Percentiles rank a stretch among this genome's conserved stretches.
These are phyloP conservation scores for Dolichotis patagonum DNA, from an alignment of 2,113 vertebrate genomes.

Conservation along the genomic window DNA sequence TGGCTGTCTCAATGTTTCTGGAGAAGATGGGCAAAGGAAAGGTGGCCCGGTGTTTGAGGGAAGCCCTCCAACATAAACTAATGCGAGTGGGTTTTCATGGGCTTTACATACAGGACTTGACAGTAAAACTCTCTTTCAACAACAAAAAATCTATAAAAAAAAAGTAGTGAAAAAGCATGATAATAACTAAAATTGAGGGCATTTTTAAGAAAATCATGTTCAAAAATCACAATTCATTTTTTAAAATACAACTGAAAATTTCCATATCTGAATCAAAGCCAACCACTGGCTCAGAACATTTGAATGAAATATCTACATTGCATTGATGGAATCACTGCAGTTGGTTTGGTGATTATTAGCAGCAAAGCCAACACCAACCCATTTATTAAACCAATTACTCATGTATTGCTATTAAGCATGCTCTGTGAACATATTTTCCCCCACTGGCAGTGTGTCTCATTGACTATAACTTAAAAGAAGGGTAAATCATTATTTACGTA, in stretches of 20 bases:
- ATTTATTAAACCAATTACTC: slow-evolving; percentile 68
- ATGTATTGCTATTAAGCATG: background rate
- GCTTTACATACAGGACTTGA: background rate
- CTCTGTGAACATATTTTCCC: background rate
- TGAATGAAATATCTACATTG: slow-evolving; percentile 43
- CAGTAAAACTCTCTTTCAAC: background rate
- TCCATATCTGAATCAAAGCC: slow-evolving; percentile 41
- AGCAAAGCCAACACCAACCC: background rate
- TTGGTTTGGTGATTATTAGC: slow-evolving; percentile 39
- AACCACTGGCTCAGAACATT: slow-evolving; percentile 47
- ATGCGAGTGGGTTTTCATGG: background rate
- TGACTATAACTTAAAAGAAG: slow-evolving; percentile 35
- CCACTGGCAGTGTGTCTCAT: background rate
- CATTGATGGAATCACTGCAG: slow-evolving; percentile 39
- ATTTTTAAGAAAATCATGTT: background rate
- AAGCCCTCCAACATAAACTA: background rate
- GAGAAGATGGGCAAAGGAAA: background rate
- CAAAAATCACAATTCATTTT: slow-evolving; percentile 17
- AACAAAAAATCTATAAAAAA: background rate
- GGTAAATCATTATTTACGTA: background rate
- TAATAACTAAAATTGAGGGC: background rate
- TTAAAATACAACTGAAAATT: slow-evolving; percentile 30
- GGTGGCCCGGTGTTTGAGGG: background rate
- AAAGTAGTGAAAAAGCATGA: background rate
- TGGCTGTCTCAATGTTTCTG: background rate